phyloP scores from a whole-genome alignment of 2,797 vertebrate genomes.

The Bovichtus variegatus region DNA sequence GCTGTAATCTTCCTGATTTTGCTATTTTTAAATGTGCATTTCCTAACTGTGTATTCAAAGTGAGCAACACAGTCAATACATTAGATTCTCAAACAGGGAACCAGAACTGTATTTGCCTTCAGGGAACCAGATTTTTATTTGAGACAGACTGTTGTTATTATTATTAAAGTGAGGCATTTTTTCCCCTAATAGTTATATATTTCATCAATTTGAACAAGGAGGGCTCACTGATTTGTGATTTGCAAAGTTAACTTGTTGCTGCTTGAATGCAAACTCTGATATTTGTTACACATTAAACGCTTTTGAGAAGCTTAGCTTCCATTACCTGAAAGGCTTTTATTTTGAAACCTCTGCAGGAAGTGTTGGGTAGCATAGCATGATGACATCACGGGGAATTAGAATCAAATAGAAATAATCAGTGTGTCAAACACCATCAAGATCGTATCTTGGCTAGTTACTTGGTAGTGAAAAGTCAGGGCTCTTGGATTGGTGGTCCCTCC shows the following conservation, averaged over 20 bases:
- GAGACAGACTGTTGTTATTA: not conserved
- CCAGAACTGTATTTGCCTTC: not conserved
- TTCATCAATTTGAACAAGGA: too few relatives aligned
- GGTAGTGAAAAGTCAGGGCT: too few relatives aligned
- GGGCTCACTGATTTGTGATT: not conserved
- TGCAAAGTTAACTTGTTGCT: not conserved
- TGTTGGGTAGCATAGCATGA: not conserved
- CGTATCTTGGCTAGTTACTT: too few relatives aligned
- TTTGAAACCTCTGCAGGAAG: not conserved
- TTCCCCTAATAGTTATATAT: not conserved
- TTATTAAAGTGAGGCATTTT: not conserved
- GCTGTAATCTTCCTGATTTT: not conserved
- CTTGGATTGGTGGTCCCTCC: too few relatives aligned
- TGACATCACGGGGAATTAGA: too few relatives aligned
- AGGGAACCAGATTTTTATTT: not conserved
- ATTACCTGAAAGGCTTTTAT: not conserved
- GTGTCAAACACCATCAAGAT: not conserved
- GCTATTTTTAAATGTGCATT: not conserved
- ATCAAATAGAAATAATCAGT: not conserved
- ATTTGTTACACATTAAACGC: not conserved
- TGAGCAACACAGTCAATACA: not conserved
- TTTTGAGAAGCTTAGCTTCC: not conserved
- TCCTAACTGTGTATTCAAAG: not conserved
- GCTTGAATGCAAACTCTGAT: constrained; percentile 2
- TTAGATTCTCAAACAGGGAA: not conserved